phyloP scores from a whole-genome alignment of 2,113 vertebrate genomes.

The Lates calcarifer region DNA sequence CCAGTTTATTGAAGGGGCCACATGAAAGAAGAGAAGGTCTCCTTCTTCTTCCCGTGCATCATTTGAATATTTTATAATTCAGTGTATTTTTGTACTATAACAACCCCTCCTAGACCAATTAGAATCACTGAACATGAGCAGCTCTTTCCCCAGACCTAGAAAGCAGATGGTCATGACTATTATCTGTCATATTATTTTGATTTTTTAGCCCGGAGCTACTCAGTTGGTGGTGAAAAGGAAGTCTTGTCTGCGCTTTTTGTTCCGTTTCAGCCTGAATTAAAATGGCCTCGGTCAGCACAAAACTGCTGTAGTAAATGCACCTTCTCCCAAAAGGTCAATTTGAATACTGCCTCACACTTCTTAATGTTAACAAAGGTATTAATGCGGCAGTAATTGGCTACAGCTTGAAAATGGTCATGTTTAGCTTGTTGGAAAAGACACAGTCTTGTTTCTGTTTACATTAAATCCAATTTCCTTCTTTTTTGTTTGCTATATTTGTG shows the following conservation, averaged over 20 bases:
- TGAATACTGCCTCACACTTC: background rate
- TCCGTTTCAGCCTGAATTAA: constrained; percentile 35
- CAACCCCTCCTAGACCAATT: constrained; percentile 42
- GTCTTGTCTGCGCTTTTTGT: constrained; percentile 28
- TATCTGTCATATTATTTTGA: constrained; percentile 47
- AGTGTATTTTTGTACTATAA: constrained; percentile 16
- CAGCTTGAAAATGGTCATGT: background rate
- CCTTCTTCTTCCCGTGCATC: background rate
- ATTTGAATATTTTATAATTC: background rate
- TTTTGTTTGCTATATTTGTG: background rate
- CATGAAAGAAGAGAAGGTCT: constrained; percentile 3
- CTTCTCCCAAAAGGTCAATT: constrained; percentile 24
- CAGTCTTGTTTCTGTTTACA: background rate
- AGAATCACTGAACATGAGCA: constrained; percentile 41
- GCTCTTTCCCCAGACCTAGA: constrained; percentile 20
- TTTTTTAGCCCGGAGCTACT: constrained; percentile 42
- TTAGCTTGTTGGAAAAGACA: background rate
- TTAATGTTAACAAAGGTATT: background rate
- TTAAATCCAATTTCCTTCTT: background rate
- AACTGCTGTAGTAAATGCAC: constrained; percentile 8
- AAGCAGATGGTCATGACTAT: constrained; percentile 49
- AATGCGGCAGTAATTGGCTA: background rate
- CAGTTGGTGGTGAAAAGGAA: constrained; percentile 15
- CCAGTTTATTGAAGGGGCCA: background rate
- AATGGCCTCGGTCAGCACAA: constrained; percentile 19